phyloP scores from a whole-genome alignment of 2,113 vertebrate species.

The Ailurus styani region DNA sequence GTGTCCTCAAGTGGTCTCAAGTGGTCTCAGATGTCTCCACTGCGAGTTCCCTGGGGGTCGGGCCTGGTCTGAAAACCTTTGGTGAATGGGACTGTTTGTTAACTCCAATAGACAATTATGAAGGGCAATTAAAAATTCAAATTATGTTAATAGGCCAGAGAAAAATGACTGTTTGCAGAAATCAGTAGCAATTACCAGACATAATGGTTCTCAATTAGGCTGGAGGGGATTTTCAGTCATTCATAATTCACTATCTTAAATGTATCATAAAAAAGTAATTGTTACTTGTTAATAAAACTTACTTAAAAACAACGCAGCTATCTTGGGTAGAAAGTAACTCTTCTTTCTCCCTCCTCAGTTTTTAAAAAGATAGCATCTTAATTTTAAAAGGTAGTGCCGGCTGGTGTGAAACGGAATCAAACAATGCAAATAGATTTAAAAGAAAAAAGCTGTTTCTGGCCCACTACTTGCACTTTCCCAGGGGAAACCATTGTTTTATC shows the following conservation, averaged over 20 bases:
- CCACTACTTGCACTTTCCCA: background rate
- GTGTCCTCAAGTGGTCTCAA: conserved; percentile 36
- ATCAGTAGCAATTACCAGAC: conserved; percentile 97
- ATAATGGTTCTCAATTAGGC: conserved; percentile 98
- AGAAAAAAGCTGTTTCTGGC: background rate
- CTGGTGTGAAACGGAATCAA: conserved; percentile 20
- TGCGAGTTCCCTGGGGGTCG: conserved; percentile 49
- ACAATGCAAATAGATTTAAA: background rate
- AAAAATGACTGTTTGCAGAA: conserved; percentile 94
- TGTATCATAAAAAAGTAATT: conserved; percentile 83
- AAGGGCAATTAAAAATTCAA: conserved; percentile 96
- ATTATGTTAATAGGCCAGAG: conserved; percentile 97
- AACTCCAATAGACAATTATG: conserved; percentile 84
- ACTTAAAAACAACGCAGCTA: conserved; percentile 63
- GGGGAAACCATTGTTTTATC: background rate
- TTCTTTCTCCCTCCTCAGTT: background rate
- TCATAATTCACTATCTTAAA: conserved; percentile 85
- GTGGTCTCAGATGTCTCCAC: conserved; percentile 51
- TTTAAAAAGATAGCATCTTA: background rate
- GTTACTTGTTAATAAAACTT: conserved; percentile 83
- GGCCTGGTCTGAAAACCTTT: conserved; percentile 77
- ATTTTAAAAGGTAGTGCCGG: background rate
- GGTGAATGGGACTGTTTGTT: conserved; percentile 82
- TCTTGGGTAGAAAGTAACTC: conserved; percentile 54
- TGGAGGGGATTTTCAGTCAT: conserved; percentile 90